These are phyloP conservation scores for Eupithecia abbreviata DNA, from an alignment of 2,888 invertebrate species.

Conservation along the genomic window DNA sequence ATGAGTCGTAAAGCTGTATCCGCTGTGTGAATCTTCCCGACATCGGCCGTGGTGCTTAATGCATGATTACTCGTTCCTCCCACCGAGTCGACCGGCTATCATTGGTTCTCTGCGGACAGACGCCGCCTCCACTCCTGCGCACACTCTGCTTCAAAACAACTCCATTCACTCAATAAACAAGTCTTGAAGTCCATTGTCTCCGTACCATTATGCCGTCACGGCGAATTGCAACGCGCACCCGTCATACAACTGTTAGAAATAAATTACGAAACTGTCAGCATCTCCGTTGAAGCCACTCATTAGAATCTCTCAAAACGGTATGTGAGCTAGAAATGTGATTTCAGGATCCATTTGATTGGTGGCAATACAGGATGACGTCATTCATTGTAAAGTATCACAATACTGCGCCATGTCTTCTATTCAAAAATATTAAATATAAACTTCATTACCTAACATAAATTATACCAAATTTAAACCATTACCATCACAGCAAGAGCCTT, in stretches of 20 bases:
- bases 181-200: constrained; percentile 81
- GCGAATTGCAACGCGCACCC: constrained; percentile 65
- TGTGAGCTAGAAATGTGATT: constrained; percentile 22
- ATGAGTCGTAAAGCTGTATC: constrained; percentile 63
- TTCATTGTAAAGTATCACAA: background rate
- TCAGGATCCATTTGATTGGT: background rate
- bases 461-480: constrained; percentile 32
- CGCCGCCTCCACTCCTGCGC: constrained; percentile 80
- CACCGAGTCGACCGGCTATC: constrained; percentile 69
- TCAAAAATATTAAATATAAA: background rate
- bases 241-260: constrained; percentile 73
- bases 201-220: constrained; percentile 73
- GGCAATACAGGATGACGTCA: background rate
- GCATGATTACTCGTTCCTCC: constrained; percentile 79
- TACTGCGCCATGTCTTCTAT: background rate
- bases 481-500: constrained; percentile 43
- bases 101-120: constrained; percentile 71
- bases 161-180: constrained; percentile 81
- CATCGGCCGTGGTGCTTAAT: constrained; percentile 65
- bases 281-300: constrained; percentile 55
- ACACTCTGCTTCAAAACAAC: constrained; percentile 78
- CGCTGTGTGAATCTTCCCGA: constrained; percentile 63
- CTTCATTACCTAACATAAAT: constrained; percentile 38
- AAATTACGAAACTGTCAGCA: constrained; percentile 59
- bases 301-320: constrained; percentile 47